Base-by-base conservation (phyloP, 2,888 invertebrate genomes). In the Melieria crassipennis region DNA sequence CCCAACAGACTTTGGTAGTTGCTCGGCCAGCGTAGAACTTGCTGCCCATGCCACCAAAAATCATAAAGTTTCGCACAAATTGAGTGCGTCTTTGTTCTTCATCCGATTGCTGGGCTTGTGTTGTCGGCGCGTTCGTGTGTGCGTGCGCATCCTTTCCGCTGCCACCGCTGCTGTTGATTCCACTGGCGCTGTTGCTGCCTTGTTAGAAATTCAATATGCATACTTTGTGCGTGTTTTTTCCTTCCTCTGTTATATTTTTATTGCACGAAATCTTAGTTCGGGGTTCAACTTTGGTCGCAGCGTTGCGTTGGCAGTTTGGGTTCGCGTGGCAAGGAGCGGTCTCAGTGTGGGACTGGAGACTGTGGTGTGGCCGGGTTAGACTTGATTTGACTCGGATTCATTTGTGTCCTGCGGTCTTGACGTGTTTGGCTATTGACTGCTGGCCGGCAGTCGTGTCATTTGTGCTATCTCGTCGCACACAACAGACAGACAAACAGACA, bases 161-260 rank as follows among this genome's bases (percentile, higher is more conserved):
- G 69, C 73, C 64, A 69, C 61, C 71, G 69, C 30, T 71, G 45
- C n/a, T 48, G 16, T 60, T 46, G 52, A 13, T 56, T 42, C 47
- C 47, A 43, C 3, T 46, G 47, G n/a, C 42, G 47, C 11, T 67
- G 60, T 50, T 67, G 60, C 61, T 45, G 67, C 50, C 50, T 67
- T 52, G 67, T 67, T 67, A 60, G 52, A 50, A 67, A 61, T 67
- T 67, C 67, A 67, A 67, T 67, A 61, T 60, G 67, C 60, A 45
- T 50, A 65, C 43, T 64, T 70, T 58, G 50, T 69, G 30, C 30
- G 30, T 30, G 30, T 30, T 30, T 30, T 30, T 30, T 30, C 30
- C 30, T 30, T 30, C 3, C 2, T 30, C 30, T 30, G 3, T 30
- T 30, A 30, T 30, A 30, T 30, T 30, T 30, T 30, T 30, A 30